Evolutionary conservation across 2,113 vertebrate genomes (phyloP).

Genomic region (Hystrix cristata): DNA sequence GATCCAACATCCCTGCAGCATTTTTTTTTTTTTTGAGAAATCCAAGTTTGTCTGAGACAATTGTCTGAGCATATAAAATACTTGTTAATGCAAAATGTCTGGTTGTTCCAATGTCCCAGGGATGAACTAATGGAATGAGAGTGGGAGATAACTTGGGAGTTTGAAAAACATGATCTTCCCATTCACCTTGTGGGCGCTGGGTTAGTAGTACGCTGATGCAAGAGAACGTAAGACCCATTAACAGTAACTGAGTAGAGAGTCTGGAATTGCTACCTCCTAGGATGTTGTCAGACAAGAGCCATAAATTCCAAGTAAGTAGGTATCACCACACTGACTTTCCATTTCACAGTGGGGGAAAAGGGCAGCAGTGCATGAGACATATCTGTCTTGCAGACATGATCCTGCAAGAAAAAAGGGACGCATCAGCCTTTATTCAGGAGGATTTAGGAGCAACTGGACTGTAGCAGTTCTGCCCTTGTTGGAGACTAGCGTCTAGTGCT

Average conservation of each 20-base stretch:
- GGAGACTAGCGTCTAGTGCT: background rate
- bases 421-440: background rate
- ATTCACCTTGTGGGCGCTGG: background rate
- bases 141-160: background rate
- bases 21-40: background rate
- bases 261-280: background rate
- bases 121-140: background rate
- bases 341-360: no score
- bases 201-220: background rate
- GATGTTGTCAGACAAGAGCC: no score
- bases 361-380: background rate
- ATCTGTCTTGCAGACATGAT: background rate
- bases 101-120: background rate
- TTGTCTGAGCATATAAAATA: background rate
- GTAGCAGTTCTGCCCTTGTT: background rate
- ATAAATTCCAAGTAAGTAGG: background rate
- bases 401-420: background rate
- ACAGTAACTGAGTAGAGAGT: background rate
- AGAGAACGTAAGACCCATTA: background rate
- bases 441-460: background rate
- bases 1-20: background rate
- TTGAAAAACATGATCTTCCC: background rate
- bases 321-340: background rate
- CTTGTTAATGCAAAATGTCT: background rate
- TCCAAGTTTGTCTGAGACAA: conserved; percentile 1